These are phyloP conservation scores for Aquatica leii DNA, from an alignment of 2,888 invertebrate genomes.

Conservation along the genomic window DNA sequence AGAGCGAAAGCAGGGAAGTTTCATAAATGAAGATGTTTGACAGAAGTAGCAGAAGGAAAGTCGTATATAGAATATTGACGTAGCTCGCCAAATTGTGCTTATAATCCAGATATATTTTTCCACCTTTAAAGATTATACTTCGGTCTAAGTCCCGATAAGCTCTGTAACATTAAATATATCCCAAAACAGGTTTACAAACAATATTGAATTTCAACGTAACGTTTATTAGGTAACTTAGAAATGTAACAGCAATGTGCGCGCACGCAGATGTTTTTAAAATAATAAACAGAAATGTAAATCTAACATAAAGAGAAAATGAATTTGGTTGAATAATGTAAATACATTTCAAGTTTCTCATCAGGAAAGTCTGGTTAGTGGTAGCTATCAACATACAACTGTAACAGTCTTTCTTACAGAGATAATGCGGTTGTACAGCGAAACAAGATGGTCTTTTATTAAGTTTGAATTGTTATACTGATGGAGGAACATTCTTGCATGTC, in stretches of 20 bases:
- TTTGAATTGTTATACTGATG: constrained; percentile 11
- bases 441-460: constrained; percentile 8
- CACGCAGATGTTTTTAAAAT: too few species aligned
- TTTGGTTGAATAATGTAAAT: not conserved
- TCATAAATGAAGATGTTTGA: constrained; percentile 37
- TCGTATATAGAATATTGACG: constrained; percentile 34
- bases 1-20: constrained; percentile 28
- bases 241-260: too few species aligned
- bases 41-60: constrained; percentile 15
- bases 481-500: not conserved
- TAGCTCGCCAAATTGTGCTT: constrained; percentile 30
- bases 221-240: too few species aligned
- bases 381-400: constrained; percentile 9
- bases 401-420: constrained; percentile 2
- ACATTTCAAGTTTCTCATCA: constrained; percentile 6
- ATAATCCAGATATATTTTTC: constrained; percentile 27
- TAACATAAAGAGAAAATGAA: not conserved
- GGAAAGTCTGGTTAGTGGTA: not conserved
- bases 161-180: constrained; percentile 1
- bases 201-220: too few species aligned
- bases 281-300: too few species aligned
- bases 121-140: constrained; percentile 6
- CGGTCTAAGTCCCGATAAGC: constrained; percentile 14
- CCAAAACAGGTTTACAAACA: constrained; percentile 1
- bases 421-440: constrained; percentile 4